Conservation (phyloP, 2,888 invertebrate species). For the Diachrysia chrysitis region DNA sequence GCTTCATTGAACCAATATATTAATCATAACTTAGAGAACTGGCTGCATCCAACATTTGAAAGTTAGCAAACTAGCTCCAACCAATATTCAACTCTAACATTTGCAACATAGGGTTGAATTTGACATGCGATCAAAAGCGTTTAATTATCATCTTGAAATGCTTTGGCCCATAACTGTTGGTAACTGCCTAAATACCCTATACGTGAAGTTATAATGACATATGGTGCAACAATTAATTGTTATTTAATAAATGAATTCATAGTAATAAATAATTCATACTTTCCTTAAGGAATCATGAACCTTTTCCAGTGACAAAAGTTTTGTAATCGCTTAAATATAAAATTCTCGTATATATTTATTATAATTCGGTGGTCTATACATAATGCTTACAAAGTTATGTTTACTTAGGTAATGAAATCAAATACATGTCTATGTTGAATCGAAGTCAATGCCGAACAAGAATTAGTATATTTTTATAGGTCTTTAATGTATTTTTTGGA, state of each 20-base stretch:
- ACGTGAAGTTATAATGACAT: constrained; percentile 54
- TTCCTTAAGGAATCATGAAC: too few relatives aligned
- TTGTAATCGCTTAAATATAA: too few relatives aligned
- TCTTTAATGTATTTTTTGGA: not conserved
- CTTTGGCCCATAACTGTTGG: constrained; percentile 61
- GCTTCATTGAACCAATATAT: constrained; percentile 64
- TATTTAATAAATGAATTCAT: not conserved
- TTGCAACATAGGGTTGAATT: constrained; percentile 8
- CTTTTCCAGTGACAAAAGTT: too few relatives aligned
- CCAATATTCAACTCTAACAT: constrained; percentile 35
- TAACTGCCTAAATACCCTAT: constrained; percentile 56
- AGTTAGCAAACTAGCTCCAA: constrained; percentile 39
- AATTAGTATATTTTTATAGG: not conserved
- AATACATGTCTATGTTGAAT: not conserved
- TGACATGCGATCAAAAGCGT: constrained; percentile 29
- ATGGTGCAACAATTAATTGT: constrained; percentile 23
- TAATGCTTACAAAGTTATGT: not conserved
- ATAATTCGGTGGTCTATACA: not conserved
- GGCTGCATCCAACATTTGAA: constrained; percentile 61
- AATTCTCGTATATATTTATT: not conserved
- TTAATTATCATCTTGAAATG: constrained; percentile 65
- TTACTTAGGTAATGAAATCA: not conserved
- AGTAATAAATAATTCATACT: too few relatives aligned
- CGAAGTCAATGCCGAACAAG: not conserved
- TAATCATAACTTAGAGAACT: constrained; percentile 67